These are phyloP conservation scores for rabbit (Oryctolagus cuniculus) DNA, from an alignment of 2,113 vertebrate genomes.

Conservation along the genomic window DNA sequence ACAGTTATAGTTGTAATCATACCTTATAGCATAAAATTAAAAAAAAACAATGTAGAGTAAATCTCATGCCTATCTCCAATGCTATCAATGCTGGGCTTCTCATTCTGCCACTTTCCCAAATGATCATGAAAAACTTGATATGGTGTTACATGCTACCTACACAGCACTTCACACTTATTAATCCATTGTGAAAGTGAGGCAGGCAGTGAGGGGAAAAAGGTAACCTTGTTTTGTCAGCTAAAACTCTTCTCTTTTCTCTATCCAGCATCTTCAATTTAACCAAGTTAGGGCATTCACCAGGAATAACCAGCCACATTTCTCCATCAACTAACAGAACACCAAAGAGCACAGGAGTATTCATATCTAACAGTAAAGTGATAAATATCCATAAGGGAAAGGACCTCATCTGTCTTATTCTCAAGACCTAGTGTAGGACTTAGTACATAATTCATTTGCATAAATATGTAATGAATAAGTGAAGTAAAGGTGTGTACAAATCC, in stretches of 20 bases:
- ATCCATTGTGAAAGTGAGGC: not conserved
- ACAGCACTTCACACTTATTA: not conserved
- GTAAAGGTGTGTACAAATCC: not conserved
- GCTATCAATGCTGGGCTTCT: not conserved
- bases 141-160: not conserved
- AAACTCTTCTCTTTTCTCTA: not conserved
- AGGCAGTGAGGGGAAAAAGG: conserved; percentile 15
- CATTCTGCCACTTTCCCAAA: conserved; percentile 49
- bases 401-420: not conserved
- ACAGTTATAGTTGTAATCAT: not conserved
- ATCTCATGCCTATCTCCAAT: not conserved
- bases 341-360: not conserved
- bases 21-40: not conserved
- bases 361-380: not conserved
- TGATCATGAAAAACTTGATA: conserved; percentile 43
- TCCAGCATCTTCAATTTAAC: conserved; percentile 49
- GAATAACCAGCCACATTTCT: not conserved
- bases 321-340: not conserved
- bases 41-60: conserved; percentile 14
- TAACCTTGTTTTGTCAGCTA: not conserved
- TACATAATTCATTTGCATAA: not conserved
- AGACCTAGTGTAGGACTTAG: not conserved
- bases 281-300: conserved; percentile 33
- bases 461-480: conserved; percentile 15
- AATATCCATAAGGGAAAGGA: not conserved